Evolutionary conservation across 2,113 vertebrate genomes (phyloP), one percentile per base, ranked within the genome.

Genomic region (Gila orcuttii): DNA sequence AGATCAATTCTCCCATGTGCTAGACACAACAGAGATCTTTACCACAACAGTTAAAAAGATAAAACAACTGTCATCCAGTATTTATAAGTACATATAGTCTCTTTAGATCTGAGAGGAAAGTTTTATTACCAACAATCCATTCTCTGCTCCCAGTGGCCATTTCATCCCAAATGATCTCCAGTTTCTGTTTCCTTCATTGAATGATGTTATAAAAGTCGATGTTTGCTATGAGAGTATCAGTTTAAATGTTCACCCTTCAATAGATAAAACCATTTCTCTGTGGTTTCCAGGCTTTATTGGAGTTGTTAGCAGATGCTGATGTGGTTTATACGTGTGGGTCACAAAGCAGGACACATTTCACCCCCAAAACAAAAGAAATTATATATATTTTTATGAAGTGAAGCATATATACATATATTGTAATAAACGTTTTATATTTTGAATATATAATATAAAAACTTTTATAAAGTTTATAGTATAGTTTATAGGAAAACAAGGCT

Each of bases 11-110:
- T 47, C 12, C 12, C 6, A 1, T 47, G 42, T 2, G 12, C n/a
- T n/a, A 47, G 23, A 74, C 23, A 25, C 71, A 25, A 73, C 21
- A 45, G 39, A 73, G 69, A 74, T 74, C 71, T 74, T 74, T 74
- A 74, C 71, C 71, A 12, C 42, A 25, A 47, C 42, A n/a, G 23
- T 74, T 74, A 74, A n/a, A 42, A 74, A 74, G 39, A 74, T 28
- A 28, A 74, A 47, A 17, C 71, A 1, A 8, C 71, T 47, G 71
- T 74, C 71, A 25, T 47, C 2, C 42, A 25, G 42, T 47, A 25
- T 74, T 74, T 47, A 74, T 42, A 15, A 12, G 12, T 25, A 25
- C 23, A 74, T 74, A 15, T 42, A 47, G 23, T 74, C 42, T 74
- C 23, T 17, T 74, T 47, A 74, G 42, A 47, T 47, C 23, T 15